phyloP scores from a whole-genome alignment of 2,888 invertebrate genomes.

The Eilema sororculum region DNA sequence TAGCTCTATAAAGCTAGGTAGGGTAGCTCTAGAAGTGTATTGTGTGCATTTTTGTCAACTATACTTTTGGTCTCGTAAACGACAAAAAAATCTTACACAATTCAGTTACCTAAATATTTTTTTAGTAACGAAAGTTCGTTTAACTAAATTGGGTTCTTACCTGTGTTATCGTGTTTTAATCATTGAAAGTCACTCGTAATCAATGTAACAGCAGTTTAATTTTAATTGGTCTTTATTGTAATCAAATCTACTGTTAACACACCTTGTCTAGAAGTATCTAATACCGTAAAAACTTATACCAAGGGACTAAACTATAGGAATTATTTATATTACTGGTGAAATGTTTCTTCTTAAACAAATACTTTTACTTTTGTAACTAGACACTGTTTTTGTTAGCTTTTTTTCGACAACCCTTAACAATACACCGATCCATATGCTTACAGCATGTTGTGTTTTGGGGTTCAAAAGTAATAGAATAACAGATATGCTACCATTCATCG shows the following conservation, averaged over 20 bases:
- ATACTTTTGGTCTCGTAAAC: too few species aligned
- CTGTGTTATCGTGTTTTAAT: not conserved
- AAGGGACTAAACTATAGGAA: not conserved
- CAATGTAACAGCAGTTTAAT: not conserved
- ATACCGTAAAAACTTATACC: too few species aligned
- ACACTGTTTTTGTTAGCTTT: not conserved
- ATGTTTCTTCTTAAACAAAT: not conserved
- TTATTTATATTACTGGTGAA: not conserved
- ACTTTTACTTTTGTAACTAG: slow-evolving; percentile 2
- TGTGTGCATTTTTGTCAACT: not conserved
- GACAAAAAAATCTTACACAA: too few species aligned
- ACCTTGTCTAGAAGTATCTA: not conserved
- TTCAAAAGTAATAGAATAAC: not conserved
- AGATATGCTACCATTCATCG: not conserved
- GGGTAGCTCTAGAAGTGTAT: too few species aligned
- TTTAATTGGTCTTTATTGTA: not conserved
- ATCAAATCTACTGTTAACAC: not conserved
- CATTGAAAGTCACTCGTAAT: not conserved
- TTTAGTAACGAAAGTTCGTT: not conserved
- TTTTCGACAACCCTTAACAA: not conserved
- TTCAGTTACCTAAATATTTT: too few species aligned
- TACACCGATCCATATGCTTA: not conserved
- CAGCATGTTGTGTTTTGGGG: slow-evolving; percentile 2
- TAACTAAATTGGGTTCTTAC: not conserved
- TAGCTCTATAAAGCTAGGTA: not conserved